A percentile compares a stretch with the other conserved stretches of the same genome.
These are phyloP conservation scores for Neoarius graeffei DNA, from an alignment of 2,113 vertebrate genomes.

Conservation along the genomic window DNA sequence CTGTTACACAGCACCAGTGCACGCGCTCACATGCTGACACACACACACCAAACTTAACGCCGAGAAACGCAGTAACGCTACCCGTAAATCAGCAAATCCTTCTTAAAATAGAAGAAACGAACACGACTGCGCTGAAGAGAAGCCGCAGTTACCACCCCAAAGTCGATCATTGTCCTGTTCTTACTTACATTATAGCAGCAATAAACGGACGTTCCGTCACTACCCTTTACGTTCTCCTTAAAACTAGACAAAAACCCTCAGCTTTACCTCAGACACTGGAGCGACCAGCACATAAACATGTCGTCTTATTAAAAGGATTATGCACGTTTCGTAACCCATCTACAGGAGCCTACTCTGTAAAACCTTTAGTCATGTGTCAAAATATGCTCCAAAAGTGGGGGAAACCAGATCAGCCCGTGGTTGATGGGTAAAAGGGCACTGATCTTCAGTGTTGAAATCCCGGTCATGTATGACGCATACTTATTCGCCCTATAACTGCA, in stretches of 20 bases:
- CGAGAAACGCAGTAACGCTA: not conserved
- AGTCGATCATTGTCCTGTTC: not conserved
- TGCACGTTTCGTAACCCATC: not conserved
- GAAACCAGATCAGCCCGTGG: not conserved
- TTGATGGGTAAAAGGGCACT: not conserved
- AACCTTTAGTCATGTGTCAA: too few species aligned
- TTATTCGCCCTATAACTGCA: conserved; percentile 7
- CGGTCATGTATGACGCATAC: not conserved
- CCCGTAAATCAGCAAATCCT: not conserved
- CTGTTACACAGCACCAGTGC: not conserved
- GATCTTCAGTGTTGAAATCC: not conserved
- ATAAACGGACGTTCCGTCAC: too few species aligned
- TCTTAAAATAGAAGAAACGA: not conserved
- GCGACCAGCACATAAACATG: too few species aligned
- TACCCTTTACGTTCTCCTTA: too few species aligned
- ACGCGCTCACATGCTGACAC: not conserved
- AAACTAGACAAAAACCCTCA: too few species aligned
- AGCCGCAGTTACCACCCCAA: not conserved
- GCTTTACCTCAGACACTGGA: not conserved
- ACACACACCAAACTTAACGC: too few species aligned
- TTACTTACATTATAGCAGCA: not conserved
- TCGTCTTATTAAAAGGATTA: too few species aligned
- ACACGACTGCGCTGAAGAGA: not conserved
- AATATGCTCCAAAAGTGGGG: not conserved
- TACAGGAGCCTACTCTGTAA: not conserved